These are phyloP conservation scores for Teinopalpus imperialis DNA, from an alignment of 2,888 invertebrate genomes.

Conservation along the genomic window DNA sequence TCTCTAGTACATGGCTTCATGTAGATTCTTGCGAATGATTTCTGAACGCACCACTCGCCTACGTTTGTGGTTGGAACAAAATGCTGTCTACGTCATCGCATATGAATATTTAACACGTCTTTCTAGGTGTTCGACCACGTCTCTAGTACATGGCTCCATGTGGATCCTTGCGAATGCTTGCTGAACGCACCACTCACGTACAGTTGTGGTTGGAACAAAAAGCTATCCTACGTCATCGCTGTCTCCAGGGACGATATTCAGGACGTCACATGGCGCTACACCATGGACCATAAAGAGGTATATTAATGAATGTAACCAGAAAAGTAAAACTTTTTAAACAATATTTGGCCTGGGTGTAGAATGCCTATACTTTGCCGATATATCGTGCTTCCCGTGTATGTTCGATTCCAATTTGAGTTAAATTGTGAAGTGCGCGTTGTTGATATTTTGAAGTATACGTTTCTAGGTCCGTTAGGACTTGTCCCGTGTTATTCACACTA, in stretches of 20 bases:
- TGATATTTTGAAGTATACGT: too few species aligned
- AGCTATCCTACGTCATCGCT: constrained; percentile 92
- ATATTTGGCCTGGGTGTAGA: too few species aligned
- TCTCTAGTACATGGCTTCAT: constrained; percentile 92
- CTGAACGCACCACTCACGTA: constrained; percentile 95
- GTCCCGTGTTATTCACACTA: too few species aligned
- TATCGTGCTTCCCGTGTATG: too few species aligned
- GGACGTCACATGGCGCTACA: constrained; percentile 96
- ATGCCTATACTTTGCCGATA: too few species aligned
- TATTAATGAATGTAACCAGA: constrained; percentile 4
- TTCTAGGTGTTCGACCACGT: constrained; percentile 91
- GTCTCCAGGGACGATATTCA: constrained; percentile 93
- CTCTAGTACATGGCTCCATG: constrained; percentile 93
- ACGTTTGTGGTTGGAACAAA: constrained; percentile 95
- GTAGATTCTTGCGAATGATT: constrained; percentile 97
- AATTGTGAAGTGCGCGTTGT: too few species aligned
- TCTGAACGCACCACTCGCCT: constrained; percentile 93
- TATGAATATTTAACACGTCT: too few species aligned
- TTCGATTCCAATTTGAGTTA: too few species aligned
- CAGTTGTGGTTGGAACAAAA: constrained; percentile 94
- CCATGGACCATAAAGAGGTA: constrained; percentile 78
- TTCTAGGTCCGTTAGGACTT: too few species aligned
- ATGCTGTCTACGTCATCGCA: constrained; percentile 93
- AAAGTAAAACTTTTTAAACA: too few species aligned
- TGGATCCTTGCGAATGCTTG: constrained; percentile 96